Evolutionary conservation across 2,113 vertebrate species (phyloP), one percentile per base, ranked within the genome.

Genomic region (Saccopteryx bilineata): DNA sequence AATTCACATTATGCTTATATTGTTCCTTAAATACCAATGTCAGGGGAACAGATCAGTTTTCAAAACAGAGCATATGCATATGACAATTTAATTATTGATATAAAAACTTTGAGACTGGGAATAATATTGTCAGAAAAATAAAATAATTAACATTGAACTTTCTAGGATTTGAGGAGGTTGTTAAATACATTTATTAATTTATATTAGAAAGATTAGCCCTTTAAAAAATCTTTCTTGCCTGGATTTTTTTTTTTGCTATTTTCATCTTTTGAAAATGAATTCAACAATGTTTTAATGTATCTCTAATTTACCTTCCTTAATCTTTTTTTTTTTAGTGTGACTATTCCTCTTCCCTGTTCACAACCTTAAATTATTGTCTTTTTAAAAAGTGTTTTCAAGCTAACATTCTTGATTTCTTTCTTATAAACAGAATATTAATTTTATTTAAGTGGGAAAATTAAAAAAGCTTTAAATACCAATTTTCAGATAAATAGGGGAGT

Each of bases 51-150:
- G 83, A 87, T 8, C 14, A 1, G 18, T 90, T 69, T 63, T 78
- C 50, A 89, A 95, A 76, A 82, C 33, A 95, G 24, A 60, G 33
- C 19, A 63, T 65, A 74, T 31, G 48, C 82, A 31, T 63, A 81
- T 68, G 11, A 68, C 28, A 88, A 54, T 21, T 61, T 89, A 92
- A 46, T 74, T 24, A 87, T 15, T 72, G 31, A 72, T 31, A 78
- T 6, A 90, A 84, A 95, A n/a, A 86, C 39, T 71, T 15, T 71
- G 76, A 86, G 46, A 75, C 33, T 60, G 7, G 11, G 54, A 95
- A 92, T 87, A 83, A 61, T 26, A 39, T 58, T 85, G 7, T 61
- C 65, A 87, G 60, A 80, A 93, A 96, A 94, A 61, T 52, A 66
- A 97, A 61, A 87, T 78, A 94, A 95, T 68, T 56, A 90, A 21